Evolutionary conservation across 1,140 invertebrate species (phyloP).

Genomic region (Polypedilum pembai): DNA sequence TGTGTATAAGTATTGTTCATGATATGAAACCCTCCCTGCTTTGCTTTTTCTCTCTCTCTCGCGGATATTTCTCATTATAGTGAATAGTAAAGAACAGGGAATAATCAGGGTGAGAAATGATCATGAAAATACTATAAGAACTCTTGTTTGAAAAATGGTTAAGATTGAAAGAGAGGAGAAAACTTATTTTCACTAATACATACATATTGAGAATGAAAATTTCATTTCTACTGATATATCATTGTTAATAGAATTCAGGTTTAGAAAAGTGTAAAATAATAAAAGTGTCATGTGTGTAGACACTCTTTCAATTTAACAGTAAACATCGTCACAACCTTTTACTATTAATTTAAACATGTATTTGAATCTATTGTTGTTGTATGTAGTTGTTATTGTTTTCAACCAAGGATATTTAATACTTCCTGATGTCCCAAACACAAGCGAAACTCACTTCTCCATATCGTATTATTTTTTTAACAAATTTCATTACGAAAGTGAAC

Average conservation of each 20-base stretch:
- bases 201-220: too few relatives aligned
- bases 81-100: too few relatives aligned
- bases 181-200: too few relatives aligned
- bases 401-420: not conserved
- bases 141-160: too few relatives aligned
- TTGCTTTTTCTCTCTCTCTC: not conserved
- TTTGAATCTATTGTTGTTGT: not conserved
- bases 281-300: too few relatives aligned
- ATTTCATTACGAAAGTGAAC: not conserved
- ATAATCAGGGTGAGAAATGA: not conserved
- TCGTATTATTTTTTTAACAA: not conserved
- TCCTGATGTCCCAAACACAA: not conserved
- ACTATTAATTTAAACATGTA: too few relatives aligned
- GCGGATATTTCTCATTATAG: not conserved
- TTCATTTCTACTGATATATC: too few relatives aligned
- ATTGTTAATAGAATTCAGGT: too few relatives aligned
- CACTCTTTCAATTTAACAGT: too few relatives aligned
- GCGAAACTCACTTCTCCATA: not conserved
- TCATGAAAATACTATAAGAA: not conserved
- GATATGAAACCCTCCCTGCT: not conserved
- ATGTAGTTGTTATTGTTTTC: slow-evolving; percentile 1
- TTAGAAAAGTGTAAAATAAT: too few relatives aligned
- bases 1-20: not conserved
- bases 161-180: too few relatives aligned
- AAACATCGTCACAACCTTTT: too few relatives aligned